Percentiles rank a stretch among this genome's conserved stretches.
phyloP scores from a whole-genome alignment of 2,888 invertebrate species.

The Empis livida region DNA sequence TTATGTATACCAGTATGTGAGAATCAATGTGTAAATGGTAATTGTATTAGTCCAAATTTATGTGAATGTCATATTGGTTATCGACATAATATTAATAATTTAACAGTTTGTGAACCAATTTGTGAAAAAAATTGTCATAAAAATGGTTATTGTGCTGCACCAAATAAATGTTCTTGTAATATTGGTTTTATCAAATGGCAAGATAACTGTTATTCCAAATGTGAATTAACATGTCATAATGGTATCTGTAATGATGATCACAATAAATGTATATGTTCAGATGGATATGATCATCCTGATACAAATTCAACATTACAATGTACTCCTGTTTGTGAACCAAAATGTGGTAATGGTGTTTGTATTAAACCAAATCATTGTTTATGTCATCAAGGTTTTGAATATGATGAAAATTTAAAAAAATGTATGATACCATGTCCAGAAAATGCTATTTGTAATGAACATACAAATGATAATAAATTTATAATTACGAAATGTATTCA shows the following conservation, averaged over 20 bases:
- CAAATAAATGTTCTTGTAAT: slow-evolving; percentile 30
- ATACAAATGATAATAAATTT: no score
- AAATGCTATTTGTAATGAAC: no score
- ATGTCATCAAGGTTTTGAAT: no score
- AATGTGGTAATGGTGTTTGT: slow-evolving; percentile 3
- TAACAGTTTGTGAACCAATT: slow-evolving; percentile 26
- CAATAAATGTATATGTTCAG: slow-evolving; percentile 29
- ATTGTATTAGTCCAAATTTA: slow-evolving; percentile 33
- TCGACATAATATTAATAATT: slow-evolving; percentile 21
- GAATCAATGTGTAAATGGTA: slow-evolving; percentile 39
- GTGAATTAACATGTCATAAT: slow-evolving; percentile 25
- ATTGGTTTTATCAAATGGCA: background rate
- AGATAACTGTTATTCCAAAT: slow-evolving; percentile 24
- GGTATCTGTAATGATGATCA: slow-evolving; percentile 33
- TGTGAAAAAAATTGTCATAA: slow-evolving; percentile 27
- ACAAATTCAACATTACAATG: background rate
- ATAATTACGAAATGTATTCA: no score
- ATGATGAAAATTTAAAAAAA: no score
- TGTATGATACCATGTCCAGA: no score
- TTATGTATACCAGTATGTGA: slow-evolving; percentile 40
- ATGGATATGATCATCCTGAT: slow-evolving; percentile 14
- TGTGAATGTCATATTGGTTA: slow-evolving; percentile 28
- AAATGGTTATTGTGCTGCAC: slow-evolving; percentile 32
- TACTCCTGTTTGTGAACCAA: slow-evolving; percentile 4
- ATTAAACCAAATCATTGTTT: no score